Conservation (phyloP, 2,888 invertebrate species). For the Pheosia gnoma region DNA sequence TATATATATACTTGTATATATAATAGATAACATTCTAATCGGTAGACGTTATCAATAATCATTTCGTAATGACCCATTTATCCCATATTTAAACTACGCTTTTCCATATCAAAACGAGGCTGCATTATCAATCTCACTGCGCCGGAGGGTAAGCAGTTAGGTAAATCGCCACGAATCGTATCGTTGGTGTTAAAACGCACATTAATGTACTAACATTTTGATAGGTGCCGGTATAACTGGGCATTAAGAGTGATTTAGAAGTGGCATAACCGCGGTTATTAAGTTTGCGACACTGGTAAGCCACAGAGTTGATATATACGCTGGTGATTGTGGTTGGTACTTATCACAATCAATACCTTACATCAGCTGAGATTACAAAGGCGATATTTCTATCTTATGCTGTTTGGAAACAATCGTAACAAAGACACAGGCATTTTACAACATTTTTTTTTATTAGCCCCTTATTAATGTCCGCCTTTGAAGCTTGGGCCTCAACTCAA, state of each 20-base stretch:
- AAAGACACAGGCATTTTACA: no score
- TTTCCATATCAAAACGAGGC: conserved; percentile 26
- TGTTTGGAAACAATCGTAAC: no score
- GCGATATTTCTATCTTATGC: no score
- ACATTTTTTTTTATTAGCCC: no score
- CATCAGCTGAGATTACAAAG: no score
- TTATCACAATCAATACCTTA: no score
- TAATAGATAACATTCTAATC: background rate
- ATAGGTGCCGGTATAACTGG: conserved; percentile 12
- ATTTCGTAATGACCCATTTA: conserved; percentile 18
- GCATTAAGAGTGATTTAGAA: conserved; percentile 28
- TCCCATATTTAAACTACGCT: conserved; percentile 5
- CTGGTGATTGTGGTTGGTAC: no score
- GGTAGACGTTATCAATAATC: background rate
- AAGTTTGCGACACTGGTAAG: background rate
- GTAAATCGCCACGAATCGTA: conserved; percentile 31
- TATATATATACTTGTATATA: background rate
- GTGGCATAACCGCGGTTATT: background rate
- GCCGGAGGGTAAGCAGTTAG: conserved; percentile 15
- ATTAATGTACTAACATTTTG: conserved; percentile 11
- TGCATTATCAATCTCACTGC: conserved; percentile 34
- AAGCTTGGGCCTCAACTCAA: no score
- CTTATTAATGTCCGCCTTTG: no score
- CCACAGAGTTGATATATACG: no score
- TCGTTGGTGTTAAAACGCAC: conserved; percentile 21